A percentile compares a stretch with the other conserved stretches of the same genome.
phyloP scores from a whole-genome alignment of 2,888 invertebrate genomes.

The Heliconius hortense region DNA sequence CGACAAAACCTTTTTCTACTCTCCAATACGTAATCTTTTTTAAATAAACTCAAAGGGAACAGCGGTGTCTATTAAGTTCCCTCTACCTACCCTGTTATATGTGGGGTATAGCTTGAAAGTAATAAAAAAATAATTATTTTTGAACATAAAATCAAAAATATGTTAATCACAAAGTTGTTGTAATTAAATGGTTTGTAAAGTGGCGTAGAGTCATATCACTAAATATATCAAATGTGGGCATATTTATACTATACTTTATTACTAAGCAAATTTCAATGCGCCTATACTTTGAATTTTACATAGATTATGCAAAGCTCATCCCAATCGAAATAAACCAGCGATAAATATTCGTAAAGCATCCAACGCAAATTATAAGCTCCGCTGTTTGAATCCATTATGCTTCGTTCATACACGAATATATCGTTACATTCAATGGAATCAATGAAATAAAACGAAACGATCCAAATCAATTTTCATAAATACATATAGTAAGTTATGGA shows the following conservation, averaged over 20 bases:
- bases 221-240: neutral
- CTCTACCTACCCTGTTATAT: neutral
- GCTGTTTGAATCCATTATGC: conserved; percentile 25
- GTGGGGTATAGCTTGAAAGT: too few relatives aligned
- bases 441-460: conserved; percentile 14
- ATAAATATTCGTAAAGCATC: conserved; percentile 27
- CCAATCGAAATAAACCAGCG: conserved; percentile 23
- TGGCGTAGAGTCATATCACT: neutral
- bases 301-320: conserved; percentile 25
- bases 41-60: neutral
- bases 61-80: neutral
- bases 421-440: conserved; percentile 18
- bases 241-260: neutral
- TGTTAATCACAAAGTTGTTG: neutral
- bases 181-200: too few relatives aligned
- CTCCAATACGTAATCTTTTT: neutral
- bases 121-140: too few relatives aligned
- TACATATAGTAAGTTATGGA: neutral
- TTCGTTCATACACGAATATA: conserved; percentile 24
- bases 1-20: neutral
- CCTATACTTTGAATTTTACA: conserved; percentile 20
- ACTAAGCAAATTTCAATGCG: conserved; percentile 8
- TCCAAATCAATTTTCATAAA: conserved; percentile 11
- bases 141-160: neutral
- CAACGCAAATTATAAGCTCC: conserved; percentile 26